These are phyloP conservation scores for Corvus cornix DNA, from an alignment of 2,113 vertebrate genomes.

Conservation along the genomic window DNA sequence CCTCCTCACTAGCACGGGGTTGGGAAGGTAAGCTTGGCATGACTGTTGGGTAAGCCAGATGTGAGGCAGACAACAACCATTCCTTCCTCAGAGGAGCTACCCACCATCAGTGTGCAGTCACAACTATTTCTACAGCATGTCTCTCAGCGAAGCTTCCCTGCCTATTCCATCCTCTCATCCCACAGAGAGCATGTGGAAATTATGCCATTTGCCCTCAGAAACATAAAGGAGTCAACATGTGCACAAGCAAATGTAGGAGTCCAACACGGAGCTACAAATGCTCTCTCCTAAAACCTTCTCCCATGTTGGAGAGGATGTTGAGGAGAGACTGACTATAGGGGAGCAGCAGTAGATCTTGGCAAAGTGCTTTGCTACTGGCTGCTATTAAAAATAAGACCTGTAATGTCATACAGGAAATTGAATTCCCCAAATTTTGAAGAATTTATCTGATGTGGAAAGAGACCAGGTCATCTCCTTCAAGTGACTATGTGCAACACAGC, in stretches of 20 bases:
- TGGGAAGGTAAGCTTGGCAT: not conserved
- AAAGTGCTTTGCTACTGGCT: not conserved
- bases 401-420: not conserved
- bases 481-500: not conserved
- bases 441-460: not conserved
- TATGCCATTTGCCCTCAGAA: not conserved
- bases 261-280: not conserved
- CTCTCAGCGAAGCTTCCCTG: not conserved
- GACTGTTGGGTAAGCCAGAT: not conserved
- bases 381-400: not conserved
- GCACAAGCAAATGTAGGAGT: not conserved
- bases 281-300: not conserved
- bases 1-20: not conserved
- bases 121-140: not conserved
- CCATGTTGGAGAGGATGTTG: not conserved
- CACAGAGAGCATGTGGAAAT: not conserved
- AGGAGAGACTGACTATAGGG: not conserved
- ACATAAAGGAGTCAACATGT: rapidly evolving
- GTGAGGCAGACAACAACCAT: not conserved
- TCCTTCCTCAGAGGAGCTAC: not conserved
- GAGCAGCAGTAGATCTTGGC: not conserved
- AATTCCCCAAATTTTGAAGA: not conserved
- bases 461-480: not conserved
- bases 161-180: not conserved
- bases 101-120: not conserved